Conservation (phyloP, 2,888 invertebrate genomes). For the Campoplex capitator region DNA sequence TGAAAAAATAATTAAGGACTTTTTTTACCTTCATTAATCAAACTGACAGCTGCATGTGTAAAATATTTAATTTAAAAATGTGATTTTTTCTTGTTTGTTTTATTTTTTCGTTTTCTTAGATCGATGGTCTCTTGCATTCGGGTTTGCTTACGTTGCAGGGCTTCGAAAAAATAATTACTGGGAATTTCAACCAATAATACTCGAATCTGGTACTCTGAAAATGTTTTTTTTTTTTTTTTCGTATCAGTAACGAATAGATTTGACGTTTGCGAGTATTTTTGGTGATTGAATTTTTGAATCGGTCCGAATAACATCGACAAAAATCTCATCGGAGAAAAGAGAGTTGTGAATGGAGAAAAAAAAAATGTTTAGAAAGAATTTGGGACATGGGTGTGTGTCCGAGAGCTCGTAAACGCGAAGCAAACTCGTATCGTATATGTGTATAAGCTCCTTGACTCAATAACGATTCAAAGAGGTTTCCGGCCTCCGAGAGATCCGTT, state of each 20-base stretch:
- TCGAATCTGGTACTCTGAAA: not conserved
- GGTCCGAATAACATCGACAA: not conserved
- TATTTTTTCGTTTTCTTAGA: not conserved
- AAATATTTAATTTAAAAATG: not conserved
- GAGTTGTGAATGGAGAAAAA: slow-evolving; percentile 13
- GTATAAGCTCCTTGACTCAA: slow-evolving; percentile 74
- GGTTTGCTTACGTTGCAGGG: not conserved
- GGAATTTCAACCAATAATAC: not conserved
- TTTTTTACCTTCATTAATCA: not conserved
- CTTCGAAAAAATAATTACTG: not conserved
- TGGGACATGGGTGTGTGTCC: slow-evolving; percentile 1
- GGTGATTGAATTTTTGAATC: not conserved
- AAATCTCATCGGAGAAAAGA: not conserved
- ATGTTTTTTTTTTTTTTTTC: not conserved
- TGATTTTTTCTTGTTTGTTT: not conserved
- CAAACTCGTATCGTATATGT: slow-evolving; percentile 9
- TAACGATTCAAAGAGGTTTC: slow-evolving; percentile 82
- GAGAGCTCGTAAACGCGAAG: slow-evolving; percentile 19
- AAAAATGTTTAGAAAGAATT: slow-evolving; percentile 3
- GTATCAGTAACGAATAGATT: not conserved
- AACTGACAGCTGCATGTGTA: not conserved
- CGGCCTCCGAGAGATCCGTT: slow-evolving; percentile 71
- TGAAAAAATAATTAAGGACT: not conserved
- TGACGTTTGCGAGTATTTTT: not conserved
- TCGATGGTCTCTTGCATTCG: not conserved